Evolutionary conservation across 2,888 invertebrate species (phyloP).

Genomic region (Dascillus cervinus): DNA sequence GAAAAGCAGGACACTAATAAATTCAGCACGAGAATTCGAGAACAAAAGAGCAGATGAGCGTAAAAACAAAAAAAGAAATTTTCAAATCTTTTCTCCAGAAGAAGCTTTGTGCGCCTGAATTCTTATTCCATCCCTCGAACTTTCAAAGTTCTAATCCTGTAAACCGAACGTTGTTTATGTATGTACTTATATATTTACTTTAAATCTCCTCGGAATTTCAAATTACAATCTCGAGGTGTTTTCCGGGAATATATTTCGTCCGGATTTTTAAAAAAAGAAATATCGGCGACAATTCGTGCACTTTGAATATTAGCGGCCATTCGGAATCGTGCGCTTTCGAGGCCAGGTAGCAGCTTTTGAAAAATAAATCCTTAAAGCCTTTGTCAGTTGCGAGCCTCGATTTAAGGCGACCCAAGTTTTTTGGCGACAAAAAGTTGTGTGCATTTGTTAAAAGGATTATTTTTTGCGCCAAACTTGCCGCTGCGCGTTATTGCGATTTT

Average conservation of each 20-base stretch:
- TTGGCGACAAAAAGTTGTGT: no score
- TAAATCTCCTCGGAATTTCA: constrained; percentile 28
- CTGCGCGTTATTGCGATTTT: no score
- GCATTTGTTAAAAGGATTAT: no score
- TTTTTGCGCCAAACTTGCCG: no score
- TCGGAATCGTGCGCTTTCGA: no score
- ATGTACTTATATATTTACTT: constrained; percentile 27
- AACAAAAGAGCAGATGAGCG: constrained; percentile 11
- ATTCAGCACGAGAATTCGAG: constrained; percentile 7
- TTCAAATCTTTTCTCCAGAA: constrained; percentile 14
- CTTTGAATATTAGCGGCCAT: no score
- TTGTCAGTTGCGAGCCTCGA: no score
- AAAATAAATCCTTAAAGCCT: no score
- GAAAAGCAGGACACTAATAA: constrained; percentile 11
- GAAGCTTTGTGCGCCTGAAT: constrained; percentile 22
- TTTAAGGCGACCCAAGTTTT: no score
- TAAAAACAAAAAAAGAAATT: constrained; percentile 11
- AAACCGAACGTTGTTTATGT: constrained; percentile 27
- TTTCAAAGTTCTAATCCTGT: constrained; percentile 28
- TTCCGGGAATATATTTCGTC: constrained; percentile 18
- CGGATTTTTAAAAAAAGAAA: no score
- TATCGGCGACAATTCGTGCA: no score
- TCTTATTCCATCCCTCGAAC: constrained; percentile 23
- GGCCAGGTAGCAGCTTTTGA: no score
- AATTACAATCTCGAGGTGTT: constrained; percentile 21